A percentile compares a stretch with the other conserved stretches of the same genome.
phyloP scores from a whole-genome alignment of 2,888 invertebrate species.

The Acanthosepion esculentum region DNA sequence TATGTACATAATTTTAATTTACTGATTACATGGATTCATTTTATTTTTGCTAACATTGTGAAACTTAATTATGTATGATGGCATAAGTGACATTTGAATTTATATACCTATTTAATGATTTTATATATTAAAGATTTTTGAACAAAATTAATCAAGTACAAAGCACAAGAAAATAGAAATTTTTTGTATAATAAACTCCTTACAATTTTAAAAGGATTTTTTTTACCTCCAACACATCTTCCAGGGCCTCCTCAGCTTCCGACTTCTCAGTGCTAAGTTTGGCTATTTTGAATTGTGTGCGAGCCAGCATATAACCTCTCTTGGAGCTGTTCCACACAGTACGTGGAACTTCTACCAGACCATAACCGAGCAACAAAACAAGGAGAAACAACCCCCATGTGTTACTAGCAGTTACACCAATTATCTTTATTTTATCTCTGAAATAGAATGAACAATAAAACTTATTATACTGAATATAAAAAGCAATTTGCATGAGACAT shows the following conservation, averaged over 20 bases:
- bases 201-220: neutral
- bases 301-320: slow-evolving; percentile 87
- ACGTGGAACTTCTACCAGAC: slow-evolving; percentile 93
- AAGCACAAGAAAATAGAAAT: no score
- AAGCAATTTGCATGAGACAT: neutral
- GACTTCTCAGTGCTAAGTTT: slow-evolving; percentile 95
- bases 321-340: slow-evolving; percentile 90
- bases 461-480: neutral
- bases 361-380: slow-evolving; percentile 92
- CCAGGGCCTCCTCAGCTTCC: slow-evolving; percentile 96
- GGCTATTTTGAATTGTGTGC: slow-evolving; percentile 93
- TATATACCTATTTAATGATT: no score
- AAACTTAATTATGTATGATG: no score
- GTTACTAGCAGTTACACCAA: slow-evolving; percentile 98
- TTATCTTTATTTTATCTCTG: slow-evolving; percentile 91
- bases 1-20: no score
- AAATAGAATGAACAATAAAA: slow-evolving; percentile 48
- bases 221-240: slow-evolving; percentile 91
- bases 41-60: no score
- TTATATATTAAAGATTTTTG: no score
- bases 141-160: no score
- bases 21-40: no score
- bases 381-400: slow-evolving; percentile 98
- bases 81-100: no score
- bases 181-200: no score